These are phyloP conservation scores for Calliphora vicina DNA, from an alignment of 1,140 invertebrate genomes.

Conservation along the genomic window DNA sequence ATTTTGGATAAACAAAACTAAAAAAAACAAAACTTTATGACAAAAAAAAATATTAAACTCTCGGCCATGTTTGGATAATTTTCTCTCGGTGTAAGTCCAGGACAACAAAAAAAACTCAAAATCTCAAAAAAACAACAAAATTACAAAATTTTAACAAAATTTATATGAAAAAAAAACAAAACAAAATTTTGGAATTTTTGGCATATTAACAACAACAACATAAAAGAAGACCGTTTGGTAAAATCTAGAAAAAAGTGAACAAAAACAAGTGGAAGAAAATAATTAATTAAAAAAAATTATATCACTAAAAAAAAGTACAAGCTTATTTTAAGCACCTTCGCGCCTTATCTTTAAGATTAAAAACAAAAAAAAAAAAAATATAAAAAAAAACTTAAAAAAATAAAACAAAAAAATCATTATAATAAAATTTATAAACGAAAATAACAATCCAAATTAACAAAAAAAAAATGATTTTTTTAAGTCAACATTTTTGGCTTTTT, in stretches of 20 bases:
- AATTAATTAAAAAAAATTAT: conserved; percentile 55
- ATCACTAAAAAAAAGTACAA: conserved; percentile 75
- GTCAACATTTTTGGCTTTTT: conserved; percentile 4
- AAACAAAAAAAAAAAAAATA: conserved; percentile 45
- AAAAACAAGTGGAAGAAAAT: conserved; percentile 35
- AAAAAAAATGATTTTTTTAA: conserved; percentile 42
- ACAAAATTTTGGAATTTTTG: conserved; percentile 42
- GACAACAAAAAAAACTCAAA: conserved; percentile 47
- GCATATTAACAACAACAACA: background rate
- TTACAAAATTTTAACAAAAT: conserved; percentile 41
- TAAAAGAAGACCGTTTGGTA: conserved; percentile 16
- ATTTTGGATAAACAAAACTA: conserved; percentile 39
- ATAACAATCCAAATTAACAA: conserved; percentile 41
- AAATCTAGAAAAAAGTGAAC: conserved; percentile 35
- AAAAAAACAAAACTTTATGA: conserved; percentile 25
- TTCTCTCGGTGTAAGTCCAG: conserved; percentile 63
- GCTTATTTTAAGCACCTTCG: conserved; percentile 77
- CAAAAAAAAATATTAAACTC: conserved; percentile 46
- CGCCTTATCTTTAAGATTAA: conserved; percentile 73
- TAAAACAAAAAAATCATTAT: conserved; percentile 47
- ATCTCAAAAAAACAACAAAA: conserved; percentile 46
- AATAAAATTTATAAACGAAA: conserved; percentile 50
- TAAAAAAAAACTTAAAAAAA: conserved; percentile 49
- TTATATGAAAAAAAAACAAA: conserved; percentile 46
- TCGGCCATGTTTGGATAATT: conserved; percentile 64